Evolutionary conservation across 2,113 vertebrate genomes (phyloP).

Genomic region (Turdus rufiventris): DNA sequence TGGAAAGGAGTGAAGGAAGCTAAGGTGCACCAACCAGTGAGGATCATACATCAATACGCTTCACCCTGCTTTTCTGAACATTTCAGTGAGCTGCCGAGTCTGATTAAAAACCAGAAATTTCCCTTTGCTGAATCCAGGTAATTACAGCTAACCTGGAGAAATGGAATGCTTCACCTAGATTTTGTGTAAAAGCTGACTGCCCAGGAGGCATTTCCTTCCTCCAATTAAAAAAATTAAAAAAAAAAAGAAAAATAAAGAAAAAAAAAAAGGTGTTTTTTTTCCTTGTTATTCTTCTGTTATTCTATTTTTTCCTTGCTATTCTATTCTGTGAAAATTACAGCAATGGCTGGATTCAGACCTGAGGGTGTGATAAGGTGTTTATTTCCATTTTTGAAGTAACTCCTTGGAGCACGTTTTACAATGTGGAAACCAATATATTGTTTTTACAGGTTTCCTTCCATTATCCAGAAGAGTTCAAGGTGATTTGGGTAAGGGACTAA

Average conservation of each 20-base stretch:
- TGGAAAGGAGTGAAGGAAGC: background rate
- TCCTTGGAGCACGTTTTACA: background rate
- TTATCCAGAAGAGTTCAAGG: background rate
- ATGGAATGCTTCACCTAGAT: background rate
- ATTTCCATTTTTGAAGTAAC: background rate
- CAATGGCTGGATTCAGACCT: background rate
- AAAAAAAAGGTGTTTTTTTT: background rate
- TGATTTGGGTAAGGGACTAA: background rate
- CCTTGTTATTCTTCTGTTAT: background rate
- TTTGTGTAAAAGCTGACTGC: background rate
- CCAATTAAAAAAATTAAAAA: background rate
- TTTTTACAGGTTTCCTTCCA: background rate
- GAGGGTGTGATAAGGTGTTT: background rate
- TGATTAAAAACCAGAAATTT: background rate
- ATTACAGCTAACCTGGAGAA: background rate
- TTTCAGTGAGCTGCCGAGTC: background rate
- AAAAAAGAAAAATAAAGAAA: background rate
- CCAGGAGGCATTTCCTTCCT: background rate
- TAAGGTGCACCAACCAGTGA: background rate
- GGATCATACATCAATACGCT: accelerated
- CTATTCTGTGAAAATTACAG: background rate
- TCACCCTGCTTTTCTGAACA: background rate
- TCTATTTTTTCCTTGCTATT: background rate
- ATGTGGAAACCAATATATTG: accelerated
- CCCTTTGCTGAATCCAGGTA: background rate